These are phyloP conservation scores for Carapus acus DNA, from an alignment of 2,797 vertebrate genomes.

Conservation along the genomic window DNA sequence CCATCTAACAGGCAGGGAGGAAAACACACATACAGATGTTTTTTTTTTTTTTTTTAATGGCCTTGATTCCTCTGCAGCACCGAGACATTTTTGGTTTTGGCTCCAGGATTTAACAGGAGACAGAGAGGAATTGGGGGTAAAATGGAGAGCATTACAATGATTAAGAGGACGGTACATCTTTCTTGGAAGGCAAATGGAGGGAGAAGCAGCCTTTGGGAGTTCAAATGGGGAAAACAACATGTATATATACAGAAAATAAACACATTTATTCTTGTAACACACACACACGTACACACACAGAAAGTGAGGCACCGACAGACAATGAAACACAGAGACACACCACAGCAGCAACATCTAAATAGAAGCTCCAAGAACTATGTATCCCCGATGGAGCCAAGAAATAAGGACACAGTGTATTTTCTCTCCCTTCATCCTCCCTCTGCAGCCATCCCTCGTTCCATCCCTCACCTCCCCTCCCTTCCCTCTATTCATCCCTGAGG, in stretches of 20 bases:
- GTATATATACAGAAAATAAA: slow-evolving; percentile 58
- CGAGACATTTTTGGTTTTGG: slow-evolving; percentile 20
- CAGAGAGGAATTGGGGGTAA: slow-evolving; percentile 41
- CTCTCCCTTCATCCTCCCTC: slow-evolving; percentile 71
- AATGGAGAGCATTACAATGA: slow-evolving; percentile 50
- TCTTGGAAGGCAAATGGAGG: slow-evolving; percentile 51
- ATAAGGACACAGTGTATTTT: slow-evolving; percentile 89
- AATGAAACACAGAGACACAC: slow-evolving; percentile 37
- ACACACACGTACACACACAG: slow-evolving; percentile 12
- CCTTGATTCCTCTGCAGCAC: neutral
- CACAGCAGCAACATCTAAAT: slow-evolving; percentile 78
- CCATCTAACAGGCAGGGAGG: slow-evolving; percentile 81
- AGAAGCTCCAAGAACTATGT: slow-evolving; percentile 83
- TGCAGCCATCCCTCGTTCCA: slow-evolving; percentile 64
- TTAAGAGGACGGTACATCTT: slow-evolving; percentile 56
- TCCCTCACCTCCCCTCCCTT: slow-evolving; percentile 55
- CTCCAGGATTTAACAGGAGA: slow-evolving; percentile 20
- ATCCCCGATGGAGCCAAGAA: slow-evolving; percentile 85
- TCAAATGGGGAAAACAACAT: slow-evolving; percentile 47
- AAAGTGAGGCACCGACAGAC: slow-evolving; percentile 57
- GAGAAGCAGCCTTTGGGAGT: slow-evolving; percentile 50
- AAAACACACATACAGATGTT: slow-evolving; percentile 12
- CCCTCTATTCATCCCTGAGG: slow-evolving; percentile 60
- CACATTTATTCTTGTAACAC: slow-evolving; percentile 57
- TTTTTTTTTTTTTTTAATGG: neutral